Conservation (phyloP, 2,797 vertebrate genomes). For the Leptodactylus fallax region DNA sequence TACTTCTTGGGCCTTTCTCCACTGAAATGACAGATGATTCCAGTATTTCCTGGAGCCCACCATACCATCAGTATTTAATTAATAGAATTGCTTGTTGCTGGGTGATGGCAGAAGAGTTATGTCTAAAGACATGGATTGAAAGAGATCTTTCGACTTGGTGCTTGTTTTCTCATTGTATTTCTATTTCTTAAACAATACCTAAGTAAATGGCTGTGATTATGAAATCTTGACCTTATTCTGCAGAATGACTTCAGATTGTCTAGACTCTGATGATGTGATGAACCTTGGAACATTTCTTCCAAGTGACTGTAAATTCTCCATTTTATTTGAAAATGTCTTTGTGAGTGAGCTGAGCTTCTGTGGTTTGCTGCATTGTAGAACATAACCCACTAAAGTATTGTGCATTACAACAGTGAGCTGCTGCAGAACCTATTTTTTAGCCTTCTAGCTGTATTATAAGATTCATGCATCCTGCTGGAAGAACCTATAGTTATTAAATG, state of each 20-base stretch:
- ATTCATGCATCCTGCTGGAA: too few species aligned
- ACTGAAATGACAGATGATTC: neutral
- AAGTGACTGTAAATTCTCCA: slow-evolving; percentile 1
- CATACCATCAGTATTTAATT: neutral
- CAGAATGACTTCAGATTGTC: neutral
- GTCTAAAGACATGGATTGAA: neutral
- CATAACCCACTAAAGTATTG: neutral
- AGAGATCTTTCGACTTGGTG: neutral
- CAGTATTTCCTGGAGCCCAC: neutral
- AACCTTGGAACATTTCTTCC: neutral
- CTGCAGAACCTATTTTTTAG: slow-evolving; percentile 1
- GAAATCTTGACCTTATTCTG: neutral
- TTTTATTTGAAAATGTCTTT: neutral
- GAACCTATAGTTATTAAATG: neutral
- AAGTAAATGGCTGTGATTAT: neutral
- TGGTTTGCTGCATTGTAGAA: neutral
- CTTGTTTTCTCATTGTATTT: neutral
- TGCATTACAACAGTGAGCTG: neutral
- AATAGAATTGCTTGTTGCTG: neutral
- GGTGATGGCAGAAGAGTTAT: neutral
- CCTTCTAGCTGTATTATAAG: neutral
- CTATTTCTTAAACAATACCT: neutral
- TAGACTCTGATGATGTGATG: slow-evolving; percentile 5
- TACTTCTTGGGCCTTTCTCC: neutral
- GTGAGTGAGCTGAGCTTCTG: neutral